Evolutionary conservation across 2,888 invertebrate genomes (phyloP), one percentile per base, ranked within the genome.

Genomic region (Aquatica leii): DNA sequence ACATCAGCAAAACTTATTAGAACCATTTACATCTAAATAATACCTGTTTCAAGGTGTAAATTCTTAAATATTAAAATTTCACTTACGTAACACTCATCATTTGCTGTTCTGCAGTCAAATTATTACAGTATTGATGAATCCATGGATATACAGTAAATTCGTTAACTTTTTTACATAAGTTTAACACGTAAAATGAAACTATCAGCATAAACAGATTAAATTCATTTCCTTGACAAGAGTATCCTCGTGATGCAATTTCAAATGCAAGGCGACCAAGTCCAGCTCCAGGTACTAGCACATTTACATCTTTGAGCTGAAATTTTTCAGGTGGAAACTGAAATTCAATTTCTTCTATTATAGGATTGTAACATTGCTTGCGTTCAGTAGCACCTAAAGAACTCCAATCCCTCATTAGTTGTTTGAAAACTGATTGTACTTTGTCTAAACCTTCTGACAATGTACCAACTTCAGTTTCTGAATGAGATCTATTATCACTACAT

Each of bases 371-470:
- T 57, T 93, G 90, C 37, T 88, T 85, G 21, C 98, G 83, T 81
- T 98, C 98, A 2, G 86, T 83, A 0, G 87, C 88, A 0, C 98
- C 97, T 68, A 91, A 89, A 0, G 84, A 84, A 74, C 95, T 95
- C 99, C 99, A 99, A 78, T 99, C 99, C 0, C 99, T 86, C n/a
- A 95, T 95, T 74, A 99, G 88, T 80, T 98, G 97, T 80, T 97
- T 97, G 70, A 99, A 83, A 1, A 97, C 95, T 14, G 94, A 93
- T 80, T 95, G 94, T 34, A 98, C 95, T 86, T 97, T 91, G 73
- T 91, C 90, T 78, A 90, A 86, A 73, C 88, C 87, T 66, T 81
- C 79, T 15, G 77, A 71, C 79, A 82, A 37, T 52, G 75, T 72
- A 63, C 77, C 76, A 9, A 79, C 77, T 51, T 78, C 72, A 1